Evolutionary conservation across 2,113 vertebrate genomes (phyloP), one percentile per base, ranked within the genome.

Genomic region (Hemibagrus wyckioides): DNA sequence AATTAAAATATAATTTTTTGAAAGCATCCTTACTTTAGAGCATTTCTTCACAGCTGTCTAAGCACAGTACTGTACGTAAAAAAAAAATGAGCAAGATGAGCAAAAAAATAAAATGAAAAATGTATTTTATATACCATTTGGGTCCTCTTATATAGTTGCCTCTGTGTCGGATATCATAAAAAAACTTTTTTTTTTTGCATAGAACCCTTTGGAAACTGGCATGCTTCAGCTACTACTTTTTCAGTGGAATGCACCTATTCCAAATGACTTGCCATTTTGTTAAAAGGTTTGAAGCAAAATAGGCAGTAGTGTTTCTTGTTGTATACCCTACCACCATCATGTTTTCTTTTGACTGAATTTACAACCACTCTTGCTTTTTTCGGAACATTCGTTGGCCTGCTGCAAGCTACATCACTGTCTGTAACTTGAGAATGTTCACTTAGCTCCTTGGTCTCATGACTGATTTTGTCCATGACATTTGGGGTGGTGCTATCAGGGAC

Each of bases 181-280:
- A 82, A 71, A 57, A 79, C n/a, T n/a, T n/a, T 82, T 54, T 63
- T 41, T 52, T 77, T 85, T 39, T 83, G 61, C 57, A 59, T 88
- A 33, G 84, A 90, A 13, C 50, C 59, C 36, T 88, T 88, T 77
- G 86, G 59, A 79, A 88, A 90, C 4, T 11, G 63, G 28, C 80
- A 65, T 15, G 80, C 77, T 59, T 48, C n/a, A 69, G 41, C 80
- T 7, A 83, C 86, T 21, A 83, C 50, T 52, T 28, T 28, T 81
- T 88, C 41, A 67, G 61, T 36, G 11, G 56, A 61, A 59, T 86
- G 80, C 11, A 21, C 39, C 41, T 36, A 25, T 39, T 88, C 56
- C 41, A 90, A 63, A 89, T 90, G 91, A 44, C 79, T 89, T 73
- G 87, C 83, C 63, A 91, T 86, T 48, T 88, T 88, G 17, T 17